Base-by-base conservation (phyloP, 2,888 invertebrate species). In the Pocota personata region DNA sequence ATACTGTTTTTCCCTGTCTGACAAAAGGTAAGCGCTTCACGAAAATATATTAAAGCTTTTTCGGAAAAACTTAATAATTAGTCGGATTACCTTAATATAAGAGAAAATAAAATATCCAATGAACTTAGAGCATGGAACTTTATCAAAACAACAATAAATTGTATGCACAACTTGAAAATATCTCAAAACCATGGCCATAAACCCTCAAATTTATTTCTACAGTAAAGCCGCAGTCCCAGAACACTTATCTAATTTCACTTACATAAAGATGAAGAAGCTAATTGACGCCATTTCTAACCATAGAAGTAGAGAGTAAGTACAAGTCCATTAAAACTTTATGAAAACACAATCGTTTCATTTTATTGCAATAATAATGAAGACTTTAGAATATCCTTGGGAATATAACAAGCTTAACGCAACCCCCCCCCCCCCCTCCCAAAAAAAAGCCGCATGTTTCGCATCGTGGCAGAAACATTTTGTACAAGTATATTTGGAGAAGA, bases 281-380 rank as follows among this genome's bases (percentile, higher is more conserved):
- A 86, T 86, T 82, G 76, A 62, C 71, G 57, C 55, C 43, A 67
- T 58, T 71, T 48, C 58, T 32, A 86, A 86, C 76, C 82, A 66
- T 48, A 57, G 72, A 76, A 76, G 55, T 72, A 35, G 72, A 66
- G 55, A 62, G 75, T 52, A 77, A 66, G 71, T 60, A 86, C 86
- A 86, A 82, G 76, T 82, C 80, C 67, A 82, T 86, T 86, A 77
- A 86, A 86, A 86, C 86, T 86, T 86, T 86, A 82, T 86, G 86
- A 86, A 86, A 82, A 86, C 82, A 86, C 82, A 82, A 86, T 86
- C 82, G 86, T 86, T 84, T 82, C 72, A 32, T 77, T 86, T 86
- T 86, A 86, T 86, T 66, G 72, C 76, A 86, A 86, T 86, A 76
- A 86, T 76, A 86, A 86, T 86, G 72, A 76, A 86, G 86, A 67